phyloP scores from a whole-genome alignment of 2,797 vertebrate species.

The Siniperca scherzeri region DNA sequence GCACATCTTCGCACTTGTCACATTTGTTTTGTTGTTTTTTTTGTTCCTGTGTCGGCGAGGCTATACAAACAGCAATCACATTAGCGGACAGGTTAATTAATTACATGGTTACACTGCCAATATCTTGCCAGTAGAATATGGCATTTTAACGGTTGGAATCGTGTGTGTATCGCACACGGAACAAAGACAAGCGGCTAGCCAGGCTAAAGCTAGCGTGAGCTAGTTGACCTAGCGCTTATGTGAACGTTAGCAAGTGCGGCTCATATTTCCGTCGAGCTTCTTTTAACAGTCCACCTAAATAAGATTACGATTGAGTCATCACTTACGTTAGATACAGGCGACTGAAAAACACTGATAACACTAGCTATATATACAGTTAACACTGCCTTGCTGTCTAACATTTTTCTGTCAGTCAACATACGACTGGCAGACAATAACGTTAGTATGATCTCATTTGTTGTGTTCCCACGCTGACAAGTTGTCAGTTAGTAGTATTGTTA shows the following conservation, averaged over 20 bases:
- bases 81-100: rapidly evolving
- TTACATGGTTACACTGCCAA: rapidly evolving
- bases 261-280: conserved; percentile 41
- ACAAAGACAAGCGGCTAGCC: conserved; percentile 76
- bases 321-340: rapidly evolving
- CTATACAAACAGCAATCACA: rapidly evolving
- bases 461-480: neutral
- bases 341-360: neutral
- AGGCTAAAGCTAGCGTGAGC: conserved; percentile 59
- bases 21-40: conserved; percentile 25
- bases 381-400: neutral
- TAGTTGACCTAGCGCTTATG: conserved; percentile 35
- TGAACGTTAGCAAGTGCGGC: conserved; percentile 27
- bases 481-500: neutral
- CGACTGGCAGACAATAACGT: neutral
- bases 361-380: neutral
- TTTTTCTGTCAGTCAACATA: neutral
- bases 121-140: rapidly evolving
- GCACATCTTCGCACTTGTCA: conserved; percentile 20
- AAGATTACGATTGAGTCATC: neutral
- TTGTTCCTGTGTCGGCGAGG: rapidly evolving
- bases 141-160: neutral
- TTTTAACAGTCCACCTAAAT: neutral
- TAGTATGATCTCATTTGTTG: conserved; percentile 4
- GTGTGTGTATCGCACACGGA: conserved; percentile 42